Conservation (phyloP, 2,113 vertebrate genomes). For the Brachirus orientalis region DNA sequence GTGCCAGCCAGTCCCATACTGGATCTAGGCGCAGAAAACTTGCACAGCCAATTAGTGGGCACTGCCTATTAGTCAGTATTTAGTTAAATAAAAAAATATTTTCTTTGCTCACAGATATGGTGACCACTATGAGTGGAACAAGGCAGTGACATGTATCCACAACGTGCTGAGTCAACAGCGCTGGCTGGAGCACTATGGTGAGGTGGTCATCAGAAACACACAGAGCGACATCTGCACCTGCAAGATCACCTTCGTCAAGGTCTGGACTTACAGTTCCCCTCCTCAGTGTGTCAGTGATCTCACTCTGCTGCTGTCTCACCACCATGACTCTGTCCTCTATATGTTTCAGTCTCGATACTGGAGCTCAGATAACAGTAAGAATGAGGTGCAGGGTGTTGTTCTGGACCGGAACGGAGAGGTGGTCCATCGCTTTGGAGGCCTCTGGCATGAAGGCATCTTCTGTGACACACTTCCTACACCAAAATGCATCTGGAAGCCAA, state of each 20-base stretch:
- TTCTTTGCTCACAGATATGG: slow-evolving; percentile 78
- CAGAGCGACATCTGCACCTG: slow-evolving; percentile 86
- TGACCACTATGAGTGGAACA: slow-evolving; percentile 96
- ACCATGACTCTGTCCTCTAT: neutral
- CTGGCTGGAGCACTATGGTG: slow-evolving; percentile 93
- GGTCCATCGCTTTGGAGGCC: slow-evolving; percentile 89
- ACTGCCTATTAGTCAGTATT: too few species aligned
- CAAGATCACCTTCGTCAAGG: slow-evolving; percentile 94
- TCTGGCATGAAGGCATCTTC: slow-evolving; percentile 93
- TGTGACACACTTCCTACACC: slow-evolving; percentile 83
- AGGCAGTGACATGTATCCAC: slow-evolving; percentile 93
- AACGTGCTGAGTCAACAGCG: slow-evolving; percentile 92
- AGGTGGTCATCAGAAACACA: slow-evolving; percentile 89
- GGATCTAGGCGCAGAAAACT: too few species aligned
- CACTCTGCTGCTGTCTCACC: neutral
- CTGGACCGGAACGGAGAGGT: slow-evolving; percentile 85
- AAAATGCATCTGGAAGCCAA: slow-evolving; percentile 92
- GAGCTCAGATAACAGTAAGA: slow-evolving; percentile 84
- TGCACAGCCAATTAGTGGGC: too few species aligned
- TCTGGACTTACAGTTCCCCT: slow-evolving; percentile 34
- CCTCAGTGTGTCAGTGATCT: neutral
- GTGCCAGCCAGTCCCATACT: too few species aligned
- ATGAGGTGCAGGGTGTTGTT: slow-evolving; percentile 90
- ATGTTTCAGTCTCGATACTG: slow-evolving; percentile 86
- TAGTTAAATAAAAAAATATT: too few species aligned